Conservation (phyloP, 2,888 invertebrate species). For the Agrilus biguttatus region DNA sequence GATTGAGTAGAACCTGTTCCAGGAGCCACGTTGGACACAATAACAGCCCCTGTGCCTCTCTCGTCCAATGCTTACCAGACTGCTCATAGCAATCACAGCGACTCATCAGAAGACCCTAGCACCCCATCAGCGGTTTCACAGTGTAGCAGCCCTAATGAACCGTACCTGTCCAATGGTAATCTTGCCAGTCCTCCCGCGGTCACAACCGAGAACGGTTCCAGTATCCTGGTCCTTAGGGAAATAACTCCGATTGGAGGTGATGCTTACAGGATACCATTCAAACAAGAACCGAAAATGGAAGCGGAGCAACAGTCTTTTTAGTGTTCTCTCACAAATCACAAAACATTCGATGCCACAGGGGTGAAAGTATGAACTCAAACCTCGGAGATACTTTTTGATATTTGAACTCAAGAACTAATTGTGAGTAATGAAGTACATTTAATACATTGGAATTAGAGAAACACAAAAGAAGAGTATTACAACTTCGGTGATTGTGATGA, state of each 20-base stretch:
- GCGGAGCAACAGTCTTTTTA: constrained; percentile 31
- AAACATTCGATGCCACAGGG: too few relatives aligned
- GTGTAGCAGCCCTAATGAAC: constrained; percentile 28
- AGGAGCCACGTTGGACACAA: constrained; percentile 34
- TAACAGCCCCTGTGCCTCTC: constrained; percentile 21
- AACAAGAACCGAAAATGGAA: constrained; percentile 39
- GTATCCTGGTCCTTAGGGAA: constrained; percentile 35
- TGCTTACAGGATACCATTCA: constrained; percentile 30
- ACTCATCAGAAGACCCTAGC: constrained; percentile 39
- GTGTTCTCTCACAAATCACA: too few relatives aligned
- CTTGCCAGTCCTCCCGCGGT: constrained; percentile 26
- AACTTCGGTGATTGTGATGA: too few relatives aligned
- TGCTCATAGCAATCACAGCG: constrained; percentile 29
- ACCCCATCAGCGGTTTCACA: constrained; percentile 33
- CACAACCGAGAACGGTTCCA: constrained; percentile 18
- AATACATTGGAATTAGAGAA: too few relatives aligned
- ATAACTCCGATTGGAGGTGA: constrained; percentile 31
- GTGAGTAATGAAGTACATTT: too few relatives aligned
- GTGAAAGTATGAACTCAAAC: too few relatives aligned
- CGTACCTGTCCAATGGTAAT: constrained; percentile 24
- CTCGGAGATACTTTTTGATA: too few relatives aligned
- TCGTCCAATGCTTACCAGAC: constrained; percentile 35
- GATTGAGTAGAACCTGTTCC: constrained; percentile 6
- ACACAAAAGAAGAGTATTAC: too few relatives aligned
- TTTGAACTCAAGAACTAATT: too few relatives aligned